Base-by-base conservation (phyloP, 37 sponge, comb jelly and placozoan species). In the Axinella damicornis region DNA sequence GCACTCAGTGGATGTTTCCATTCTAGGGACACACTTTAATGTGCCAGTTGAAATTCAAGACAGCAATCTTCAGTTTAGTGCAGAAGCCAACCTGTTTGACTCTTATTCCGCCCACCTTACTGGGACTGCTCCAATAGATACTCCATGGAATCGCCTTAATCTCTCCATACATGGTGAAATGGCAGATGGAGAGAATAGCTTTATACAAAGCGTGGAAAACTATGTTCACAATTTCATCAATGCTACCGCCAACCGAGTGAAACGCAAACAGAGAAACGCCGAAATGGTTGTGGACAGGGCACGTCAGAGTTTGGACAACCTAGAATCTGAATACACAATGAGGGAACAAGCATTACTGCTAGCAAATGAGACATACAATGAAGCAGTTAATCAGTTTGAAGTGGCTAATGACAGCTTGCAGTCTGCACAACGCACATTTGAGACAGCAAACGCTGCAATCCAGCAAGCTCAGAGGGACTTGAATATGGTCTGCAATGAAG, bases 1-100 rank as follows among this genome's bases (percentile, higher is more conserved):
- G 18, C 77, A 62, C 35, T 27, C 40, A 27, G 77, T 62, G 11
- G 25, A 64, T 19, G 21, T 65, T 30, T 65, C 76, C 19, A 20
- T 74, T 38, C 39, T 84, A 39, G 85, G 77, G 1, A 66, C 77
- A 32, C 1, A 28, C 20, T 56, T 84, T 69, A 66, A 14, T 2
- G 65, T 68, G 11, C 37, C 56, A 35, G 35, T 84, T 19, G 65
- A 72, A 1, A 61, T 83, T 5, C 24, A 2, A 5, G 69, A 64
- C n/a, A 54, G 24, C 17, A 20, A 1, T 17, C 53, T 75, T 17
- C 41, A 17, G 1, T 84, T 84, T 40, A 2, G 30, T 20, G 32
- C 73, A 22, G 20, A n/a, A 27, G n/a, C 73, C 6, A n/a, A 52
- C 5, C 1, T 72, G n/a, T 72, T 38, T 27, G 53, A 24, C 21